phyloP scores from a whole-genome alignment of 37 sponge, comb jelly and placozoan genomes.

The Halisarca cf. caerulea region DNA sequence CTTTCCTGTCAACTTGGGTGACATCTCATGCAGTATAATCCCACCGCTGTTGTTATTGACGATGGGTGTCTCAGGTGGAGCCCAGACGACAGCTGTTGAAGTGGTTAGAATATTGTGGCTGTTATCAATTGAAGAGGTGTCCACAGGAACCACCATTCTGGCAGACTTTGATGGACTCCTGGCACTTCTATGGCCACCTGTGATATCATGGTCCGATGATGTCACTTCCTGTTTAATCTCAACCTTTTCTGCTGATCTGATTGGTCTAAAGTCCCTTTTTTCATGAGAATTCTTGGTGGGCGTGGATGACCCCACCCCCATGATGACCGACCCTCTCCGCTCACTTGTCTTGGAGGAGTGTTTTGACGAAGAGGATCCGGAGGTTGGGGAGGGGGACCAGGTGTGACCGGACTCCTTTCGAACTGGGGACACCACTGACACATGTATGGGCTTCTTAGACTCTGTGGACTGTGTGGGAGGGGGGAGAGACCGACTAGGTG shows the following conservation, averaged over 20 bases:
- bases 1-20: not conserved
- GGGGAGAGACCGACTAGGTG: not conserved
- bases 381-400: not conserved
- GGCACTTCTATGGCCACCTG: not conserved
- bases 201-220: not conserved
- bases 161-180: not conserved
- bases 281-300: not conserved
- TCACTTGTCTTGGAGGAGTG: not conserved
- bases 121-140: not conserved
- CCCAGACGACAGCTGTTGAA: not conserved
- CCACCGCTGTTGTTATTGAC: not conserved
- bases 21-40: too few relatives aligned
- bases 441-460: not conserved
- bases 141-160: not conserved
- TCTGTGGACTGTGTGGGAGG: not conserved
- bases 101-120: too few relatives aligned
- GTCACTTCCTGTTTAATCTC: not conserved
- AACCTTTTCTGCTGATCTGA: not conserved
- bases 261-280: not conserved
- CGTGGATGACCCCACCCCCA: constrained; percentile 2
- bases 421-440: constrained; percentile 11
- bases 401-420: not conserved
- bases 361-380: not conserved
- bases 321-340: not conserved
- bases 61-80: not conserved